Evolutionary conservation across 2,797 vertebrate genomes (phyloP).

Genomic region (Aphelocoma californica): DNA sequence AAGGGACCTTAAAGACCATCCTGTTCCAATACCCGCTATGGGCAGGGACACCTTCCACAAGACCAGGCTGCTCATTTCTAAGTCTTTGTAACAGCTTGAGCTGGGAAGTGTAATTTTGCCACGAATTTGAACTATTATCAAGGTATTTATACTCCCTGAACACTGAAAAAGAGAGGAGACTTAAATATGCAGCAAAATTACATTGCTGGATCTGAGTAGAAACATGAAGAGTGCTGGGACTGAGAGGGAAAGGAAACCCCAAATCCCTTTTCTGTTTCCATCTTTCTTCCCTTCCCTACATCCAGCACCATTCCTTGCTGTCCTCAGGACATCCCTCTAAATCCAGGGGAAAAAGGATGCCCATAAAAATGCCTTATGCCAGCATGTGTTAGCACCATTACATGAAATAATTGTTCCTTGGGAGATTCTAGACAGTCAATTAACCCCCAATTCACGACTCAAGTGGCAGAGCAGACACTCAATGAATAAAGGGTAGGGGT

Average conservation of each 20-base stretch:
- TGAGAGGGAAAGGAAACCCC: not conserved
- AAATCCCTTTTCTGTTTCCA: not conserved
- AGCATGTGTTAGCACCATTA: not conserved
- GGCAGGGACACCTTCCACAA: not conserved
- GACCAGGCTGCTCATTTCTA: not conserved
- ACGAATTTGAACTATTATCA: not conserved
- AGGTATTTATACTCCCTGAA: not conserved
- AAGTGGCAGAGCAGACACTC: slow-evolving; percentile 38
- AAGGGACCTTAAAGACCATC: not conserved
- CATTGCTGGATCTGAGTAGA: not conserved
- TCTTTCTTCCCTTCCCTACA: not conserved
- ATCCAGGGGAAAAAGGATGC: not conserved
- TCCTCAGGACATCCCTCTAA: not conserved
- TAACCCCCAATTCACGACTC: slow-evolving; percentile 58
- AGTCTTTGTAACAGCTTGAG: not conserved
- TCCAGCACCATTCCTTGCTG: not conserved
- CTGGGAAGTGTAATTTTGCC: not conserved
- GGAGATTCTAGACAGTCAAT: slow-evolving; percentile 59
- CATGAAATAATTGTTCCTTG: slow-evolving; percentile 62
- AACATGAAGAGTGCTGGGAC: not conserved
- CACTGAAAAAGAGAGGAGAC: not conserved
- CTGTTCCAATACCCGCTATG: not conserved
- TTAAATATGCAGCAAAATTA: not conserved
- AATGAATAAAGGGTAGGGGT: slow-evolving; percentile 56
- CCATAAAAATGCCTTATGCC: slow-evolving; percentile 1